phyloP scores from a whole-genome alignment of 2,797 vertebrate species.

The Peromyscus melanophrys region DNA sequence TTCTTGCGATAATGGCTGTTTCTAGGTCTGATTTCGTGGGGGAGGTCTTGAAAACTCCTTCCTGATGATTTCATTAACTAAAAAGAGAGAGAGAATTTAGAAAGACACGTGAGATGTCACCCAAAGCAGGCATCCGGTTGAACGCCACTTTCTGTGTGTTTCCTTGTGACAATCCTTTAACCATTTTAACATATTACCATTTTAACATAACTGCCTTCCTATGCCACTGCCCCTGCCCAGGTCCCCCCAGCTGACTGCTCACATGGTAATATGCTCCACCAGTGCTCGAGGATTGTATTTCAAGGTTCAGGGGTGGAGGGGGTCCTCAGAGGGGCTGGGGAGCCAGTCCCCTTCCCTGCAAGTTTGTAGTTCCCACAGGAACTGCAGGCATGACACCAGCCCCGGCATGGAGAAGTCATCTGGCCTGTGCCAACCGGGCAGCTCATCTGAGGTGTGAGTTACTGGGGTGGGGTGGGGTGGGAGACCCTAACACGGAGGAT shows the following conservation, averaged over 20 bases:
- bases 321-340: background rate
- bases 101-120: background rate
- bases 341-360: background rate
- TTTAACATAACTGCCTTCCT: background rate
- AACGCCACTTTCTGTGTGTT: background rate
- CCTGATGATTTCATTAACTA: slow-evolving; percentile 99
- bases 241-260: background rate
- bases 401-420: background rate
- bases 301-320: background rate
- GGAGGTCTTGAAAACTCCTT: slow-evolving; percentile 98
- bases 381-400: background rate
- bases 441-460: background rate
- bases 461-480: background rate
- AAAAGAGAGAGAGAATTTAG: slow-evolving; percentile 77
- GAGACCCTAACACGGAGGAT: fast-evolving
- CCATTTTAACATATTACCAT: background rate
- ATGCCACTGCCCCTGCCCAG: background rate
- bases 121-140: background rate
- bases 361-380: background rate
- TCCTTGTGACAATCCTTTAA: background rate
- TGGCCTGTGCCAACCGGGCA: background rate
- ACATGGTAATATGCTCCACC: background rate
- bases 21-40: slow-evolving; percentile 95
- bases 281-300: too few species aligned
- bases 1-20: slow-evolving; percentile 86